Conservation (phyloP, 2,888 invertebrate species). For the Galerucella nymphaeae region DNA sequence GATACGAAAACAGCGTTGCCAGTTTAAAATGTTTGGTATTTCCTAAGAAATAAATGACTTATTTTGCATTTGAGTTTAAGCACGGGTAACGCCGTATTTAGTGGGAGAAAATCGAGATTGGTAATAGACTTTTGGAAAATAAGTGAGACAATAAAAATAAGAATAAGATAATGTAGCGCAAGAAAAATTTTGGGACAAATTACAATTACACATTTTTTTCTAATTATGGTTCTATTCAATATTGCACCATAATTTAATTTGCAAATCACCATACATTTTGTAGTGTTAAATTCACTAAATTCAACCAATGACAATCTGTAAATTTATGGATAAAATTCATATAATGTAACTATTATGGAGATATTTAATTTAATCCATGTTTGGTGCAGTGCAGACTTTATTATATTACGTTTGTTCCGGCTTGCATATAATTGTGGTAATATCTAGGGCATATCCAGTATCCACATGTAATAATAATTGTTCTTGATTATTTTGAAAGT, state of each 20-base stretch:
- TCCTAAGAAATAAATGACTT: no score
- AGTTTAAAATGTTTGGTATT: no score
- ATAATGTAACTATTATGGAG: not conserved
- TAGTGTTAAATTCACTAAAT: not conserved
- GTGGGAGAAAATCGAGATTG: no score
- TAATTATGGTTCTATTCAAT: no score
- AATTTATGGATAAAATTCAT: not conserved
- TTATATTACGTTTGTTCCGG: not conserved
- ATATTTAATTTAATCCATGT: not conserved
- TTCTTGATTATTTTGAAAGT: not conserved
- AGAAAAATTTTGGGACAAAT: no score
- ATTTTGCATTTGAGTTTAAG: no score
- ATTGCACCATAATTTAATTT: not conserved
- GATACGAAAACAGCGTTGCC: no score
- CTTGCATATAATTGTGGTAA: conserved; percentile 2
- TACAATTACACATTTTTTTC: no score
- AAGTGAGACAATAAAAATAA: no score
- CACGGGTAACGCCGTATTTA: no score
- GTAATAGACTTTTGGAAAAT: no score
- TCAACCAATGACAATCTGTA: not conserved
- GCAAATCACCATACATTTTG: not conserved
- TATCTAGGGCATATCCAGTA: conserved; percentile 6
- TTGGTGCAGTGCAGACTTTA: conserved; percentile 14
- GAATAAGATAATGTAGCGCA: no score
- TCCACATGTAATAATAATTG: not conserved